A percentile compares a stretch with the other conserved stretches of the same genome.
phyloP scores from a whole-genome alignment of 2,888 invertebrate genomes.

The Drosophila kokeensis region DNA sequence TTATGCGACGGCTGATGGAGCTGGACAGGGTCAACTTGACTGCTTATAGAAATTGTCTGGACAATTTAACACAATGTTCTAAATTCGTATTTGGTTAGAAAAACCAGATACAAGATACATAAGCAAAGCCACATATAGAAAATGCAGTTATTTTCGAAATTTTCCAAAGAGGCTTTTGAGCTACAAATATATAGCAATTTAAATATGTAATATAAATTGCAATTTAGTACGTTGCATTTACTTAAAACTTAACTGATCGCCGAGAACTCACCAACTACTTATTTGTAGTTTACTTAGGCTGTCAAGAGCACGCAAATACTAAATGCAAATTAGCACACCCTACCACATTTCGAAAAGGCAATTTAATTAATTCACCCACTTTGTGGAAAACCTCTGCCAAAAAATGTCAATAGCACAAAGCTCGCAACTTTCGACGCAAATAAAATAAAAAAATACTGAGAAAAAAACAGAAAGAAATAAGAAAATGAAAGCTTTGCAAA shows the following conservation, averaged over 20 bases:
- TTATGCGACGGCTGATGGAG: constrained; percentile 34
- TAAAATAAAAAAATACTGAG: constrained; percentile 28
- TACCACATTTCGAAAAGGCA: constrained; percentile 6
- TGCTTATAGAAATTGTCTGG: constrained; percentile 1
- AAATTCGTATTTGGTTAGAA: background rate
- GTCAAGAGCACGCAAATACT: constrained; percentile 28
- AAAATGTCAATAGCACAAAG: constrained; percentile 66
- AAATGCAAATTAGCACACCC: constrained; percentile 45
- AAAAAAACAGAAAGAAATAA: constrained; percentile 24
- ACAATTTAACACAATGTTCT: constrained; percentile 18
- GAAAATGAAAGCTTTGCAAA: constrained; percentile 24
- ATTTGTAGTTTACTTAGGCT: constrained; percentile 4
- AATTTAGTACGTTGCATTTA: background rate
- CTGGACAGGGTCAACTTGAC: background rate
- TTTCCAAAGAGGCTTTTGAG: too few species aligned
- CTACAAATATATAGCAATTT: too few species aligned
- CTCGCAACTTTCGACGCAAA: constrained; percentile 44
- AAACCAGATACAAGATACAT: background rate
- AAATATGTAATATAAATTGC: background rate
- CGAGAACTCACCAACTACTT: background rate
- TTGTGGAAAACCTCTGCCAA: constrained; percentile 44
- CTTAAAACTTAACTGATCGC: constrained; percentile 1
- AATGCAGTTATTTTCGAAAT: too few species aligned
- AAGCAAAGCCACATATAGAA: too few species aligned
- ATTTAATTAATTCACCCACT: constrained; percentile 61